Evolutionary conservation across 2,888 invertebrate genomes (phyloP).

Genomic region (Dicycla oo): DNA sequence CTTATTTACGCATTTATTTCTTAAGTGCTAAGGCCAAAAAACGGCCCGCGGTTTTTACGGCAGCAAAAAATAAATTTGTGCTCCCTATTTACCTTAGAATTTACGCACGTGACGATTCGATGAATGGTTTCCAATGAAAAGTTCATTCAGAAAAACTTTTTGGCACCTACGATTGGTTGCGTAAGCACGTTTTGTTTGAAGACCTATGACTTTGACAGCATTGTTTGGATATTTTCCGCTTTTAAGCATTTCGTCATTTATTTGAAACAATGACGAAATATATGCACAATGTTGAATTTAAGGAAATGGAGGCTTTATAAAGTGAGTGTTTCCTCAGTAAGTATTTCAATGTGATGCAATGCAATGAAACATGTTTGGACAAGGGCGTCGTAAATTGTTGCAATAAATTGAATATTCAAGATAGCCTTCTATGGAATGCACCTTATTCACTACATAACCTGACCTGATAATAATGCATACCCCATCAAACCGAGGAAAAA

Average conservation of each 20-base stretch:
- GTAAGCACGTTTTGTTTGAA: conserved; percentile 60
- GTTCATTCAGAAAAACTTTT: conserved; percentile 72
- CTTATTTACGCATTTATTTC: conserved; percentile 65
- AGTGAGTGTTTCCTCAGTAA: conserved; percentile 13
- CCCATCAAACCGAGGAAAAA: background rate
- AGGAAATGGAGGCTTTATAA: conserved; percentile 41
- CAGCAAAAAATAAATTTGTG: conserved; percentile 45
- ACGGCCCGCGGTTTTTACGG: conserved; percentile 21
- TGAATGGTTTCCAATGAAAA: conserved; percentile 71
- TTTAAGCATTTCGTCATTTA: conserved; percentile 45
- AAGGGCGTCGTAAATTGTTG: conserved; percentile 25
- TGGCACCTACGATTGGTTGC: conserved; percentile 69
- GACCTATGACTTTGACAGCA: conserved; percentile 71
- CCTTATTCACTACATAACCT: background rate
- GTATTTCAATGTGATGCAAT: conserved; percentile 26
- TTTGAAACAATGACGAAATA: conserved; percentile 56
- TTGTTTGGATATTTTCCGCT: conserved; percentile 60
- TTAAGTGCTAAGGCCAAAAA: conserved; percentile 52
- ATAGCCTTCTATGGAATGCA: background rate
- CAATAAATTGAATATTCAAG: background rate
- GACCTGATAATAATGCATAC: background rate
- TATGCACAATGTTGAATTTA: conserved; percentile 50
- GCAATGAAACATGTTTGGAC: conserved; percentile 13
- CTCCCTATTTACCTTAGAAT: conserved; percentile 66
- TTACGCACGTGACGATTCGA: conserved; percentile 78